phyloP scores from a whole-genome alignment of 2,888 invertebrate genomes.

The Drosophila kambysellisi region DNA sequence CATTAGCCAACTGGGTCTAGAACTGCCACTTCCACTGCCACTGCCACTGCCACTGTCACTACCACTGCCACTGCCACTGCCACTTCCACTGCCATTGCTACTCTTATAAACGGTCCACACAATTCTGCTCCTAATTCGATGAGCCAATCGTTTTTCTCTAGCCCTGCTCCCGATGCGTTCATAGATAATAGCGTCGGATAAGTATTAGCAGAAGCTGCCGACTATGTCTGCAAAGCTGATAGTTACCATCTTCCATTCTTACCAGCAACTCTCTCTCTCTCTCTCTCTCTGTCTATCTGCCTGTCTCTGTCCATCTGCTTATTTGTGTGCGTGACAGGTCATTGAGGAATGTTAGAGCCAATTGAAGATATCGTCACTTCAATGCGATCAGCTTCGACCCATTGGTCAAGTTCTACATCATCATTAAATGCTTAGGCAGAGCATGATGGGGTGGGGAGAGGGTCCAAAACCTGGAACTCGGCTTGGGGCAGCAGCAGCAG shows the following conservation, averaged over 20 bases:
- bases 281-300: not conserved
- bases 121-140: slow-evolving; percentile 54
- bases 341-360: slow-evolving; percentile 60
- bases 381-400: slow-evolving; percentile 55
- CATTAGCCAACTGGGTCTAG: slow-evolving; percentile 59
- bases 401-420: slow-evolving; percentile 55
- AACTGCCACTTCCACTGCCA: slow-evolving; percentile 5
- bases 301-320: not conserved
- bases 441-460: not conserved
- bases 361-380: slow-evolving; percentile 72
- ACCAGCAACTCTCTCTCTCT: slow-evolving; percentile 1
- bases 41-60: not conserved
- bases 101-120: not conserved
- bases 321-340: slow-evolving; percentile 24
- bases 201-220: slow-evolving; percentile 38
- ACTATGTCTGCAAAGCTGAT: slow-evolving; percentile 11
- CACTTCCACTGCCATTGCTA: not conserved
- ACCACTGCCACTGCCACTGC: not conserved
- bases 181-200: slow-evolving; percentile 73
- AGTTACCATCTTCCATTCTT: slow-evolving; percentile 15
- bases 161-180: slow-evolving; percentile 30
- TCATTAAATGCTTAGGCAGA: slow-evolving; percentile 58
- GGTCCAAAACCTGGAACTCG: slow-evolving; percentile 1
- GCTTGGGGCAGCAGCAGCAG: slow-evolving; percentile 12
- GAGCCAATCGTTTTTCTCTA: slow-evolving; percentile 62